Evolutionary conservation across 1,140 invertebrate genomes (phyloP).

Genomic region (Eriocheir sinensis): DNA sequence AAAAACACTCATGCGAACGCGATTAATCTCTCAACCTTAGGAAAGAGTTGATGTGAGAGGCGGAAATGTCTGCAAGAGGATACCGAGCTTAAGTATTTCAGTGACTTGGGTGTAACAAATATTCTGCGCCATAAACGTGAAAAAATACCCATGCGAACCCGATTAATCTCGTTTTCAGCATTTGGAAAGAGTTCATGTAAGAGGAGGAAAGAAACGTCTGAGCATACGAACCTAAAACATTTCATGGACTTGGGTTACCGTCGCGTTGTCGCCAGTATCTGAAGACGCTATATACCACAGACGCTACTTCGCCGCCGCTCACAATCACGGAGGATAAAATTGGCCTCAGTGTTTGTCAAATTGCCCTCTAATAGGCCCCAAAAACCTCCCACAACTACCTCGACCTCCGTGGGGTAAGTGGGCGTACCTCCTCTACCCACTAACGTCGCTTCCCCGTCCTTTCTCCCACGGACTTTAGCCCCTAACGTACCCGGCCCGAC

Average conservation of each 20-base stretch:
- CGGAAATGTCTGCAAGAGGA: no score
- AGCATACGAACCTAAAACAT: slow-evolving; percentile 5
- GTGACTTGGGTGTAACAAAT: no score
- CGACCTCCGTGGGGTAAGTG: neutral
- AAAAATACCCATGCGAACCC: no score
- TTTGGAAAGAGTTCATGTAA: no score
- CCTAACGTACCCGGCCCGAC: neutral
- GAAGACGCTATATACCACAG: neutral
- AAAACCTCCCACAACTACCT: slow-evolving; percentile 57
- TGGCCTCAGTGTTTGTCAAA: slow-evolving; percentile 74
- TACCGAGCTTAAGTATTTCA: no score
- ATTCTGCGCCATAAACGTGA: no score
- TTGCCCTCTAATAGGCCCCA: slow-evolving; percentile 69
- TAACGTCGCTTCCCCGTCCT: neutral
- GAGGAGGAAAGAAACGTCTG: no score
- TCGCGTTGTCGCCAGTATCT: neutral
- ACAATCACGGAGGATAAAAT: slow-evolving; percentile 51
- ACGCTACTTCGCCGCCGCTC: slow-evolving; percentile 17
- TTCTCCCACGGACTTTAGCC: neutral
- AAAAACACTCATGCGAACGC: no score
- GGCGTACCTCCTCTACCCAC: slow-evolving; percentile 5
- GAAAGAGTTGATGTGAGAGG: no score
- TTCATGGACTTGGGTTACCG: neutral
- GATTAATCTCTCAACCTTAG: no score
- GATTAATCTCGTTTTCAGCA: no score